Conservation (phyloP, 2,888 invertebrate species). For the Hipparchia sbordonii region DNA sequence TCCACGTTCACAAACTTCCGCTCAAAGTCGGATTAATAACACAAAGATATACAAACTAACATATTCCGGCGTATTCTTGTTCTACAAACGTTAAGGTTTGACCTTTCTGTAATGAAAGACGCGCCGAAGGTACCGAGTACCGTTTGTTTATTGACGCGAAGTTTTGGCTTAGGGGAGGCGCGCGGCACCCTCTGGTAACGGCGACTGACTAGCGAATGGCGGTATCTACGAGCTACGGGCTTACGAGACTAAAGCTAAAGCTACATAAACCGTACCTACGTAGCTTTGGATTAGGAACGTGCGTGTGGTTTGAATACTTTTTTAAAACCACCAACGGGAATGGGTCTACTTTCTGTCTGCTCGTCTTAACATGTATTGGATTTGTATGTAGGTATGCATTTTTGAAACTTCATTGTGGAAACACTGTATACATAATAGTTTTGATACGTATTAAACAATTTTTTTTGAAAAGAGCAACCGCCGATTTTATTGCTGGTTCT, state of each 20-base stretch:
- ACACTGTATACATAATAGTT: no score
- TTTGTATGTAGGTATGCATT: no score
- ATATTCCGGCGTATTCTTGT: constrained; percentile 6
- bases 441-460: no score
- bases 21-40: constrained; percentile 3
- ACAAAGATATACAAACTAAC: neutral
- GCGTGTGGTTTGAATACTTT: neutral
- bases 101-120: constrained; percentile 31
- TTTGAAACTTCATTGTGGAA: no score
- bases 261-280: neutral
- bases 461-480: no score
- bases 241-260: neutral
- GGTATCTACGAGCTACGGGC: neutral
- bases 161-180: constrained; percentile 19
- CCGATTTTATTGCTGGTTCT: no score
- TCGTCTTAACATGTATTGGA: no score
- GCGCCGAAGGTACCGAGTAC: constrained; percentile 12
- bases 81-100: constrained; percentile 6
- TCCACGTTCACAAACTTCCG: constrained; percentile 6
- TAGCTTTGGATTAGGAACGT: neutral
- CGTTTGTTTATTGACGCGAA: constrained; percentile 34
- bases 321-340: no score
- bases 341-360: no score
- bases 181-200: constrained; percentile 3
- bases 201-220: constrained; percentile 18